Base-by-base conservation (phyloP, 2,888 invertebrate species). In the Automeris io region DNA sequence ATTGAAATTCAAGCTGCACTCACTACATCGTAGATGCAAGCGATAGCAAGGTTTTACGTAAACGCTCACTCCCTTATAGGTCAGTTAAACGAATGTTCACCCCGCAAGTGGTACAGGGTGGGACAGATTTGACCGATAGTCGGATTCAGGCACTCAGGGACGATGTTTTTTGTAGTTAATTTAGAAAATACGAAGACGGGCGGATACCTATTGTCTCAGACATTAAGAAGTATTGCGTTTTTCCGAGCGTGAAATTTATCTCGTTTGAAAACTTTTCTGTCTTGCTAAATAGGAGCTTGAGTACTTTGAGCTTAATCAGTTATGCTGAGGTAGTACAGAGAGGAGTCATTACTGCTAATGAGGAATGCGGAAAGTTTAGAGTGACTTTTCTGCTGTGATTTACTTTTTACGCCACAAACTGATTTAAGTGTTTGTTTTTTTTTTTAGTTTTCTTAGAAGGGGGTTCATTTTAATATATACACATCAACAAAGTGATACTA, bases 21-120 rank as follows among this genome's bases (percentile, higher is more conserved):
- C 60, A 48, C 51, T 53, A 51, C 51, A 53, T 57, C 48, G 46
- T 57, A 55, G 60, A 66, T 69, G 57, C 50, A 56, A 42, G 42
- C 57, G 61, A 68, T 70, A 67, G 51, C 42, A 39, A 40, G 45
- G 45, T 57, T 47, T 58, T 54, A 61, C 66, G 60, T 69, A 65
- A 63, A 60, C 51, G 52, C 44, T 54, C 54, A 40, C 35, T 35
- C 50, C 39, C 51, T 55, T 68, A 67, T 73, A 68, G 77, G 75
- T 79, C 71, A 76, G 68, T 79, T 76, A 79, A 69, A 60, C 67
- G 80, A 59, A 49, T 74, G 52, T 79, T 79, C 74, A 79, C 70
- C 79, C 68, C 13, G 36, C 37, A 50, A 54, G 56, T 62, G 67
- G 69, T 60, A 70, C 70, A 47, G 70, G 63, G 58, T 64, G 65